These are phyloP conservation scores for Aphrocallistes beatrix DNA, from an alignment of 37 sponge, comb jelly and placozoan genomes.

Conservation along the genomic window DNA sequence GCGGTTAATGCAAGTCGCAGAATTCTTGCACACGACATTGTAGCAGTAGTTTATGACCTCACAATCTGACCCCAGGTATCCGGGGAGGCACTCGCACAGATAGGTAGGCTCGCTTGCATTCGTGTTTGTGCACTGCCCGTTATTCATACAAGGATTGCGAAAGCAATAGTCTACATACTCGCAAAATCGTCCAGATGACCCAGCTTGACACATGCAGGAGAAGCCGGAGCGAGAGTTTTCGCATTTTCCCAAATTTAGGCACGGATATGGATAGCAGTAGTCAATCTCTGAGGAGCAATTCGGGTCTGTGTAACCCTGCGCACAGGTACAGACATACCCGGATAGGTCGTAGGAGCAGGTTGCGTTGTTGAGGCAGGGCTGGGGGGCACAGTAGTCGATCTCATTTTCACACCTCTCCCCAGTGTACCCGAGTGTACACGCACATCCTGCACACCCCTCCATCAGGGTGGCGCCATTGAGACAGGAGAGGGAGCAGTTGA, in stretches of 20 bases:
- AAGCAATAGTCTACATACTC: neutral
- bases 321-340: neutral
- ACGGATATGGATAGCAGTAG: constrained; percentile 1
- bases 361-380: neutral
- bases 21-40: neutral
- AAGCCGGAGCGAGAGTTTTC: neutral
- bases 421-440: neutral
- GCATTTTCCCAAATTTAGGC: neutral
- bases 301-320: neutral
- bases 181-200: neutral
- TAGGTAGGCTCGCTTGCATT: neutral
- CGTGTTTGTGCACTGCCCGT: neutral
- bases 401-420: neutral
- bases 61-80: neutral
- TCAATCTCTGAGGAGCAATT: neutral
- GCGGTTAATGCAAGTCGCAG: neutral
- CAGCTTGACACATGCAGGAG: neutral
- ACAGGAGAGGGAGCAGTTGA: neutral
- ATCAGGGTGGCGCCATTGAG: neutral
- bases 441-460: neutral
- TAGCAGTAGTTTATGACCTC: neutral
- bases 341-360: neutral
- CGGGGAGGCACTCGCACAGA: neutral
- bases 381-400: neutral
- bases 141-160: neutral